Percentiles rank a stretch among this genome's conserved stretches.
Conservation (phyloP, 2,797 vertebrate genomes). For the Kryptopterus vitreolus region DNA sequence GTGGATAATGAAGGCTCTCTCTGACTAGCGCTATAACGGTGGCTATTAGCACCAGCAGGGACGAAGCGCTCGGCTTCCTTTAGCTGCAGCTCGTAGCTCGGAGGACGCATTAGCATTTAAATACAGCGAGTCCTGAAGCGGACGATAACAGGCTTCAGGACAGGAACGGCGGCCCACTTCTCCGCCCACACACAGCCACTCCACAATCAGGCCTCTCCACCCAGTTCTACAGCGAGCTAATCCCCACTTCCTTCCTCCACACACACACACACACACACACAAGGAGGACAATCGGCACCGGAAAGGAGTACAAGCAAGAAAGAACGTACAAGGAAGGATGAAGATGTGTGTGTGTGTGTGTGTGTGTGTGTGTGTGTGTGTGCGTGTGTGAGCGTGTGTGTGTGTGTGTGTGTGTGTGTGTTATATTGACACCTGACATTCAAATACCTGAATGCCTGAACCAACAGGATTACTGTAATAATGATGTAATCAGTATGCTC, state of each 20-base stretch:
- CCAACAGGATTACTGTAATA: not conserved
- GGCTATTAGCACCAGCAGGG: conserved; percentile 73
- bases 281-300: conserved; percentile 2
- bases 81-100: conserved; percentile 56
- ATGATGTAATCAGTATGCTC: not conserved
- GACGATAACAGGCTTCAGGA: conserved; percentile 67
- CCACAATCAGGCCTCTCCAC: conserved; percentile 52
- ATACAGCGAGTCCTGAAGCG: conserved; percentile 58
- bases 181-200: conserved; percentile 63
- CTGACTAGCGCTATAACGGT: conserved; percentile 61
- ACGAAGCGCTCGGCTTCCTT: conserved; percentile 57
- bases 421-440: not conserved
- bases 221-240: conserved; percentile 53
- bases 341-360: not conserved
- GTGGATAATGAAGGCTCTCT: conserved; percentile 72
- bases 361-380: not conserved
- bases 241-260: conserved; percentile 49
- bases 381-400: not conserved
- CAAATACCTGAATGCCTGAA: not conserved
- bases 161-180: conserved; percentile 65
- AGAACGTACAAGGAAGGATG: not conserved
- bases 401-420: too few species aligned
- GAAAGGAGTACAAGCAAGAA: conserved; percentile 22
- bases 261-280: conserved; percentile 41
- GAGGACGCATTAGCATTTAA: conserved; percentile 59